Evolutionary conservation across 2,888 invertebrate genomes (phyloP), one percentile per base, ranked within the genome.

Genomic region (Seira ritae): DNA sequence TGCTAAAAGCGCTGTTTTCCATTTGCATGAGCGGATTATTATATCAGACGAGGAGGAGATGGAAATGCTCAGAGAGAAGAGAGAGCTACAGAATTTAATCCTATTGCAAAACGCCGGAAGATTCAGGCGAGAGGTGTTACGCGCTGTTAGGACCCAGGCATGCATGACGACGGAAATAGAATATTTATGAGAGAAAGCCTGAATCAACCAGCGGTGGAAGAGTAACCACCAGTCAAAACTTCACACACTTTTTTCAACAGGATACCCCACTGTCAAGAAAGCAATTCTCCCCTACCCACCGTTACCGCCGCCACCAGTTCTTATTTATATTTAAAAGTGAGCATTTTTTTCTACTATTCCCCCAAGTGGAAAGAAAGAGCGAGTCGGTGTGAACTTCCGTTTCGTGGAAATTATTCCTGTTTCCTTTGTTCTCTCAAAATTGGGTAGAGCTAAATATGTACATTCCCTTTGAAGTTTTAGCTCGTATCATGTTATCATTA

Each of bases 1-100:
- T 80, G 79, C 72, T 68, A 73, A 80, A 80, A 80, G 60, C 23
- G 79, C 55, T 55, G 55, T 55, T 80, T 80, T 80, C 79, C 79
- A 80, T 80, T 80, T 80, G 79, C 79, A 80, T 80, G 79, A 80
- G 79, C 79, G 79, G 79, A 80, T 80, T 80, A 80, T 80, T 80
- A 55, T 73, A 72, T 71, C 74, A 74, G 74, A 42, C 31, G n/a
- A 68, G 15, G 17, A 22, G 24, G 31, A 68, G 22, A 68, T 23
- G 37, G 15, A 55, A 55, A 55, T 31, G 55, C 55, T 55, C 17
- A 1, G 31, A 4, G 31, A 55, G 55, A 55, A 1, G 31, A 4
- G 31, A 55, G 55, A 55, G 55, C 55, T 55, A 55, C 55, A 37
- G 68, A 74, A 65, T 80, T 80, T 80, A 80, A 72, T 80, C 79